A percentile compares a stretch with the other conserved stretches of the same genome.
phyloP scores from a whole-genome alignment of 2,113 vertebrate genomes.

The Phaethon lepturus region DNA sequence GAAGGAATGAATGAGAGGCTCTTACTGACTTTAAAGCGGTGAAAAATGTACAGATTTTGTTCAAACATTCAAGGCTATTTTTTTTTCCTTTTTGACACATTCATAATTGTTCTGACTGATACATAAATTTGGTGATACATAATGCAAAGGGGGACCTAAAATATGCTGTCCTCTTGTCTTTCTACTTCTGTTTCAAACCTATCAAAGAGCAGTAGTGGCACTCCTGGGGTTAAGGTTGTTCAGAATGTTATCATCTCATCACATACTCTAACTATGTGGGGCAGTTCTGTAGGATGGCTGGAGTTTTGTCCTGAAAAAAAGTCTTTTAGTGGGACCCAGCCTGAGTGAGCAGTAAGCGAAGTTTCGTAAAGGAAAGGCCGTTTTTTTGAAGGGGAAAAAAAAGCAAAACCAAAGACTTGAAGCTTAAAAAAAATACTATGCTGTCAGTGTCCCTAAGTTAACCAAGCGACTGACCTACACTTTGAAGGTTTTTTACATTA shows the following conservation, averaged over 20 bases:
- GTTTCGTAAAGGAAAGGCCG: neutral
- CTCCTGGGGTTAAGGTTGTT: neutral
- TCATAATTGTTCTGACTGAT: neutral
- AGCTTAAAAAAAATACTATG: neutral
- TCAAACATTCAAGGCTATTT: neutral
- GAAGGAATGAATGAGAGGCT: neutral
- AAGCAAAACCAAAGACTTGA: neutral
- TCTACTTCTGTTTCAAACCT: slow-evolving; percentile 1
- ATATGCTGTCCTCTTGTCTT: neutral
- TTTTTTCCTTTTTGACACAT: neutral
- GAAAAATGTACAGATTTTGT: neutral
- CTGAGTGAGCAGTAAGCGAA: neutral
- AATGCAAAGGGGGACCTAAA: neutral
- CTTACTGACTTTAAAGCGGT: neutral
- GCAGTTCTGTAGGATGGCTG: neutral
- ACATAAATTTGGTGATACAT: neutral
- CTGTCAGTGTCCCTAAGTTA: neutral
- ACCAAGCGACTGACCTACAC: neutral
- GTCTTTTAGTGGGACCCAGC: neutral
- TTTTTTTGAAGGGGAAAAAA: neutral
- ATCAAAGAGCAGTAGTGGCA: neutral
- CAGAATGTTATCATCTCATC: neutral
- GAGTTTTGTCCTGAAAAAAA: neutral
- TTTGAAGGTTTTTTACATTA: neutral
- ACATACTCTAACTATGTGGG: neutral